Base-by-base conservation (phyloP, 2,113 vertebrate species). In the Colius striatus region DNA sequence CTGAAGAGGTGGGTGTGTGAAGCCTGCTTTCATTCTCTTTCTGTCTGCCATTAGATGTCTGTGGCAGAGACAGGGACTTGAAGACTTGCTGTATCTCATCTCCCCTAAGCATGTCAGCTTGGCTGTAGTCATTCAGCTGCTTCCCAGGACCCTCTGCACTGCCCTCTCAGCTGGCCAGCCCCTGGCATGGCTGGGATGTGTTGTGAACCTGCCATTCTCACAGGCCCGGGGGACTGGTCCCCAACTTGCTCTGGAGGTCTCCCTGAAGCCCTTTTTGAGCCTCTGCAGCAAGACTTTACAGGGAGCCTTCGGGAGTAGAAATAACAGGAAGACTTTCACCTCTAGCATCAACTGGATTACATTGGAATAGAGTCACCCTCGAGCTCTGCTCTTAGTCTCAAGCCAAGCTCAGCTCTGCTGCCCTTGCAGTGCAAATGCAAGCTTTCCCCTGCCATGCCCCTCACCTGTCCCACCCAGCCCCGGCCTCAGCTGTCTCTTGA, bases 1-100 rank as follows among this genome's bases (percentile, higher is more conserved):
- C 86, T 92, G 95, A 95, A 95, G 95, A 95, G 96, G 96, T 94
- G 96, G 96, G 94, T 77, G 93, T 96, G 92, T 94, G 94, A 97
- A 95, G 90, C 88, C 95, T 82, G 77, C 83, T 97, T 95, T 94
- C 82, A n/a, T 94, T 93, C 90, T 92, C 87, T 93, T 94, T 95
- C 93, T 95, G 87, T 94, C 94, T 93, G 90, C 87, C 57, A 72
- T 95, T 95, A 87, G 91, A 92, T 90, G 93, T 88, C 85, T 96
- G 60, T 93, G 79, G 78, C 82, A 91, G 82, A 94, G 86, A 75
- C 67, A 84, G 63, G 0, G 0, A 41, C 77, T 92, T 87, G 80
- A 74, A 93, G 92, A 25, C n/a, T 75, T 87, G 68, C 92, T 93
- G 20, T 53, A 48, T 81, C 55, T 89, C 76, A 55, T 93, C 80